A percentile compares a stretch with the other conserved stretches of the same genome.
phyloP scores from a whole-genome alignment of 2,888 invertebrate species.

The Amphiduros pacificus region DNA sequence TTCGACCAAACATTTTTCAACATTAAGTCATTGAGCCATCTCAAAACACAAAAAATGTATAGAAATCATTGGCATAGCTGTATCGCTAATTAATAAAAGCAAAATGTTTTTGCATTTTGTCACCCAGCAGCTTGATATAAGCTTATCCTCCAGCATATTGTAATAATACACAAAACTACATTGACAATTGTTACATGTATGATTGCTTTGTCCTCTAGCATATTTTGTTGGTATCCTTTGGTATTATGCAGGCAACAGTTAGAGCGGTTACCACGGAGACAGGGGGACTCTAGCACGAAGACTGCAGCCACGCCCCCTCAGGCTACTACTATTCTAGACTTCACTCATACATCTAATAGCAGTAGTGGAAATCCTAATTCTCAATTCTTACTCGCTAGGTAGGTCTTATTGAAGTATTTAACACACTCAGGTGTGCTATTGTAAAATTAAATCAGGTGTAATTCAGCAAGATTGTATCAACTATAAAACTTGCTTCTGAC shows the following conservation, averaged over 20 bases:
- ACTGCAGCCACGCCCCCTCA: conserved; percentile 42
- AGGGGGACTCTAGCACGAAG: conserved; percentile 68
- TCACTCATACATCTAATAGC: conserved; percentile 5
- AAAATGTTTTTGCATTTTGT: background rate
- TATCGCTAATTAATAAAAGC: background rate
- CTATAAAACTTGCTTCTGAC: background rate
- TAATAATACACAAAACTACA: background rate
- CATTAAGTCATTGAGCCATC: background rate
- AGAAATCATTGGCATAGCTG: background rate
- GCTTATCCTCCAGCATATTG: no score
- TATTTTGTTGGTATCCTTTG: background rate
- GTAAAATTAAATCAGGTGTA: background rate
- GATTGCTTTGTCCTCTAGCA: background rate
- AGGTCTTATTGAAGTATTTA: conserved; percentile 27
- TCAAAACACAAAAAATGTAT: background rate
- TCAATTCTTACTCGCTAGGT: conserved; percentile 63
- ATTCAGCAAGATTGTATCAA: no score
- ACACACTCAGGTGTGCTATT: background rate
- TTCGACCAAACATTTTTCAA: background rate
- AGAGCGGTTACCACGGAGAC: conserved; percentile 84
- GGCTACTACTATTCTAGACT: conserved; percentile 20
- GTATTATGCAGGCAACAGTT: conserved; percentile 74
- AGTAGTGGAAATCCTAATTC: conserved; percentile 47
- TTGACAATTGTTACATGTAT: background rate
- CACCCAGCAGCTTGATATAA: no score